phyloP scores from a whole-genome alignment of 2,113 vertebrate species.

The Choloepus hoffmanni region DNA sequence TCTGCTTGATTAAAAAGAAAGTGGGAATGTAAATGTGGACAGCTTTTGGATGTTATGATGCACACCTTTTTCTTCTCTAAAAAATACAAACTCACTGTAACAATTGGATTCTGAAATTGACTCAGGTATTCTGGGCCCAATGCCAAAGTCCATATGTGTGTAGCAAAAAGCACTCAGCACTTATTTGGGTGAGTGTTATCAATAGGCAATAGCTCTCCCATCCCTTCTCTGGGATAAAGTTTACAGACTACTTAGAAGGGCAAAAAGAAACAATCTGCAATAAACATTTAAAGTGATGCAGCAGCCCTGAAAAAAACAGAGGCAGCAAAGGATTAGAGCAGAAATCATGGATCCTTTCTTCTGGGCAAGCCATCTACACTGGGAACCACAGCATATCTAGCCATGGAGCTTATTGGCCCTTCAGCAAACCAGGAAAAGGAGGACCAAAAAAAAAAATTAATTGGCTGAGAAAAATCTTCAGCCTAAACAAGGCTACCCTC shows the following conservation, averaged over 20 bases:
- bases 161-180: conserved; percentile 73
- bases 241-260: conserved; percentile 66
- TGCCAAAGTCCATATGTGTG: conserved; percentile 75
- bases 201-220: conserved; percentile 74
- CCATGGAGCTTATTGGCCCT: not conserved
- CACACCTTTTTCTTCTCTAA: conserved; percentile 66
- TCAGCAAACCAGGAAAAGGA: not conserved
- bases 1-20: conserved; percentile 78
- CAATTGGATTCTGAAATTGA: conserved; percentile 77
- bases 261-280: conserved; percentile 65
- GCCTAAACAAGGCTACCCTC: not conserved
- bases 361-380: not conserved
- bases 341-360: not conserved
- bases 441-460: not conserved
- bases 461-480: not conserved
- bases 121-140: conserved; percentile 72
- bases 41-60: conserved; percentile 66
- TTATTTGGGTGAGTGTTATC: conserved; percentile 74
- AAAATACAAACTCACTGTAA: conserved; percentile 69
- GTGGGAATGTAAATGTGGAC: conserved; percentile 67
- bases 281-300: conserved; percentile 60
- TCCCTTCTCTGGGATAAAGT: conserved; percentile 25
- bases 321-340: not conserved
- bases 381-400: not conserved
- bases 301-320: not conserved